These are phyloP conservation scores for Limenitis camilla DNA, from an alignment of 2,888 invertebrate genomes.

Conservation along the genomic window DNA sequence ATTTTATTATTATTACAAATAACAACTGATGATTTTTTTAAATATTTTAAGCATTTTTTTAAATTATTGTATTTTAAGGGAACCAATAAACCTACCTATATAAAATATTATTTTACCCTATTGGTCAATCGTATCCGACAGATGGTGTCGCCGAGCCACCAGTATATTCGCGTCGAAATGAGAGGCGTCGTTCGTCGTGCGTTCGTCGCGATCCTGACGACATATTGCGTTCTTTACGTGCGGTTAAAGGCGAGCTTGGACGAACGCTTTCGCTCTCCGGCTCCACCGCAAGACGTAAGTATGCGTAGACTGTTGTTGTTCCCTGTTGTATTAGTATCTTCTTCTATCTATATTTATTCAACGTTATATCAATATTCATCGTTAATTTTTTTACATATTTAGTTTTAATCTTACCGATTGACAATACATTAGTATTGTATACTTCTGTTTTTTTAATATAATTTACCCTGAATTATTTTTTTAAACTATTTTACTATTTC, in stretches of 20 bases:
- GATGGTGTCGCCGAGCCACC: constrained; percentile 46
- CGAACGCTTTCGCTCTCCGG: constrained; percentile 87
- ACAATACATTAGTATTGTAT: too few species aligned
- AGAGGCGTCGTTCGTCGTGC: constrained; percentile 86
- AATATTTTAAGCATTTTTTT: too few species aligned
- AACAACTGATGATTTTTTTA: neutral
- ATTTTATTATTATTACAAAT: neutral
- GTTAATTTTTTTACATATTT: neutral
- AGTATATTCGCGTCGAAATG: constrained; percentile 60
- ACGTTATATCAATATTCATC: neutral
- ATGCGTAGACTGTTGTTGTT: constrained; percentile 4
- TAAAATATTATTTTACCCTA: neutral
- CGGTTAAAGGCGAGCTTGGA: constrained; percentile 87
- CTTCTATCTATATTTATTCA: neutral
- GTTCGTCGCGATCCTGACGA: constrained; percentile 89
- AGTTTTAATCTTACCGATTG: too few species aligned
- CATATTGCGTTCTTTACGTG: constrained; percentile 85
- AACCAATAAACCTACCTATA: neutral
- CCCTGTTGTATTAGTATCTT: neutral
- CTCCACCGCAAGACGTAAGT: constrained; percentile 83
- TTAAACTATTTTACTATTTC: neutral
- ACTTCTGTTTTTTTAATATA: too few species aligned
- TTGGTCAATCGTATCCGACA: constrained; percentile 5
- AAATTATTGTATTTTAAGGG: too few species aligned
- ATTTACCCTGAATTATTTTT: too few species aligned